Percentiles rank a stretch among this genome's conserved stretches.
Conservation (phyloP, 2,888 invertebrate genomes). For the Eupithecia pulchellata region DNA sequence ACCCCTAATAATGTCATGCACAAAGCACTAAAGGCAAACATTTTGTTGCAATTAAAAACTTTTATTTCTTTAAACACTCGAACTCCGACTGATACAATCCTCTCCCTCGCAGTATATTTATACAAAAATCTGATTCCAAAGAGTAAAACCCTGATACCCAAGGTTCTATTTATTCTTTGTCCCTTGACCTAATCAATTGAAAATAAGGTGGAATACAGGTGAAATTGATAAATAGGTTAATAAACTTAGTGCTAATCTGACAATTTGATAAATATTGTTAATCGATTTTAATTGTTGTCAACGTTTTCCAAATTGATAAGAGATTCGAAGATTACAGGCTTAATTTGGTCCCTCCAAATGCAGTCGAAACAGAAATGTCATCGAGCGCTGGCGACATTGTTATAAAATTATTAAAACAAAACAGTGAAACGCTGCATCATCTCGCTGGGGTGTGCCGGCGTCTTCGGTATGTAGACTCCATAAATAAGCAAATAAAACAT, state of each 20-base stretch:
- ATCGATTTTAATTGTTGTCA: neutral
- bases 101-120: constrained; percentile 16
- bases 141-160: constrained; percentile 5
- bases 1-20: constrained; percentile 14
- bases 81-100: constrained; percentile 18
- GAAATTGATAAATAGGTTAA: constrained; percentile 15
- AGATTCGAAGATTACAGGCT: neutral
- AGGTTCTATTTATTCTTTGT: neutral
- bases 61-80: neutral
- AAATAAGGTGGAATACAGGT: constrained; percentile 5
- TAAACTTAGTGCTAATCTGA: neutral
- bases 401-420: no score
- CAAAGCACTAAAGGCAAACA: constrained; percentile 10
- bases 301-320: neutral
- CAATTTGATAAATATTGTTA: neutral
- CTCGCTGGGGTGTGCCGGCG: no score
- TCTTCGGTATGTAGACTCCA: no score
- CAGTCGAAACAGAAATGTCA: neutral
- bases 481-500: no score
- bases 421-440: no score
- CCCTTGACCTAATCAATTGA: constrained; percentile 1
- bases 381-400: neutral
- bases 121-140: constrained; percentile 20
- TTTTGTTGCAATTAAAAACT: constrained; percentile 10
- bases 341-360: neutral